Conservation (phyloP, 2,113 vertebrate species). For the Cyphomyrus discorhynchus region DNA sequence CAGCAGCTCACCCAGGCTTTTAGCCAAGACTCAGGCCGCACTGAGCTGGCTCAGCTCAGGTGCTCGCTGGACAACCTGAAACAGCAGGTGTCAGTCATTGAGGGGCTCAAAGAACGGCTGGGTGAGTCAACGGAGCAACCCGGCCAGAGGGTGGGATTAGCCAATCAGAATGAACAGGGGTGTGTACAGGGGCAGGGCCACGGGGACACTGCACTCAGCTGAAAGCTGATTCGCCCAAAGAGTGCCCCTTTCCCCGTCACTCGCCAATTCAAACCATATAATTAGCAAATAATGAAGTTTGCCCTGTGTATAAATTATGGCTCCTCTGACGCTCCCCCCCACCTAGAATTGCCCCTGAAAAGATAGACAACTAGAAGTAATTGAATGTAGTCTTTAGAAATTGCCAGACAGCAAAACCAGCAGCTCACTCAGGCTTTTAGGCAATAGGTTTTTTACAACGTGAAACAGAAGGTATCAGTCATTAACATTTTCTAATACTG, state of each 20-base stretch:
- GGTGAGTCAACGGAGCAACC: constrained; percentile 23
- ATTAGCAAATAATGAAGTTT: background rate
- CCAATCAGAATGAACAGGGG: background rate
- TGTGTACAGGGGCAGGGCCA: background rate
- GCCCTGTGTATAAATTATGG: background rate
- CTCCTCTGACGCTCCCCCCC: background rate
- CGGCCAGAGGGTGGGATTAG: background rate
- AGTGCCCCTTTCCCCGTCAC: background rate
- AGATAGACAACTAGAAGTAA: background rate
- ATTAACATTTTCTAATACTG: background rate
- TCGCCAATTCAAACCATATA: background rate
- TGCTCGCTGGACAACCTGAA: constrained; percentile 39
- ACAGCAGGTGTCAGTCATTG: constrained; percentile 39
- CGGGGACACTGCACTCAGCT: background rate
- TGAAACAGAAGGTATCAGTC: background rate
- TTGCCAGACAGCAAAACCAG: background rate
- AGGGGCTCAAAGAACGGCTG: constrained; percentile 42
- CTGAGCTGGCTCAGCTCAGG: constrained; percentile 31
- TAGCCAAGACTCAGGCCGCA: constrained; percentile 25
- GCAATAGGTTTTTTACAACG: background rate
- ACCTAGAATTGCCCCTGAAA: background rate
- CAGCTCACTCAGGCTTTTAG: background rate
- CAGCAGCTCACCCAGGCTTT: constrained; percentile 35
- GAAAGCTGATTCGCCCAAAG: background rate
- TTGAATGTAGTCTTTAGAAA: background rate